Percentiles rank a stretch among this genome's conserved stretches.
phyloP scores from a whole-genome alignment of 2,888 invertebrate genomes.

The Leptopterna dolabrata region DNA sequence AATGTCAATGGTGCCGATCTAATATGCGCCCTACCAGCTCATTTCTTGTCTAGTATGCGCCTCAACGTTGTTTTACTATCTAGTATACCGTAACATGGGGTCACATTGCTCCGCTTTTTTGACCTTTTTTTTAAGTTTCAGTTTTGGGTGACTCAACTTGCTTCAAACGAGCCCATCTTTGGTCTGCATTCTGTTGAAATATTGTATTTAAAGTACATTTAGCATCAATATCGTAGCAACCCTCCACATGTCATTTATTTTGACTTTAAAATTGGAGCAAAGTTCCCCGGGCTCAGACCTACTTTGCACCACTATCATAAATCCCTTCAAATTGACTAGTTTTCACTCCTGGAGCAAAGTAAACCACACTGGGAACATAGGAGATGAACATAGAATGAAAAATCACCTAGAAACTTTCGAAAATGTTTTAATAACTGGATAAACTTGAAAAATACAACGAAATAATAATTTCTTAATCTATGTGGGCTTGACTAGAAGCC shows the following conservation, averaged over 20 bases:
- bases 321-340: not conserved
- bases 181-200: not conserved
- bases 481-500: no score
- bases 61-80: no score
- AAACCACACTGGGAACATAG: not conserved
- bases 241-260: not conserved
- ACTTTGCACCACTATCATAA: constrained; percentile 31
- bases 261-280: constrained; percentile 25
- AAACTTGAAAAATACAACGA: no score
- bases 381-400: not conserved
- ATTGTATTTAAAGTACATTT: not conserved
- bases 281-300: not conserved
- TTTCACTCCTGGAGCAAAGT: not conserved
- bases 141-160: not conserved
- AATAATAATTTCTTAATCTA: no score
- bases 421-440: no score
- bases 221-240: not conserved
- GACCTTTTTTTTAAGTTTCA: not conserved
- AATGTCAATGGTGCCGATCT: no score
- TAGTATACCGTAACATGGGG: no score
- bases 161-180: not conserved
- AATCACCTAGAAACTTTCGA: not conserved
- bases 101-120: constrained; percentile 27
- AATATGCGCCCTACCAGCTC: no score
- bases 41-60: no score